These are phyloP conservation scores for Notodonta dromedarius DNA, from an alignment of 2,888 invertebrate genomes.

Conservation along the genomic window DNA sequence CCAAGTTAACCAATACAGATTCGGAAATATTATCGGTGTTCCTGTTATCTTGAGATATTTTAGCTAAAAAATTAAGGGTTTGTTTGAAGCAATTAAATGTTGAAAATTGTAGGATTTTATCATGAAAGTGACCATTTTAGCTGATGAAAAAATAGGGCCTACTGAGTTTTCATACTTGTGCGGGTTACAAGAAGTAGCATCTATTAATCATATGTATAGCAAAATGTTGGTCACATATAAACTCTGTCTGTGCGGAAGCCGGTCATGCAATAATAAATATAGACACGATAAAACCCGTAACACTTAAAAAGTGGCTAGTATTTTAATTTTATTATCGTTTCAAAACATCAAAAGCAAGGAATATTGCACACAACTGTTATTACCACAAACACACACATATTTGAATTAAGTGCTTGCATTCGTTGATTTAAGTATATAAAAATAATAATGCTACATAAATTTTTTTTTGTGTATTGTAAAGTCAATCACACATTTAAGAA, in stretches of 20 bases:
- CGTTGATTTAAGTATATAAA: too few relatives aligned
- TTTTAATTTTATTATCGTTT: background rate
- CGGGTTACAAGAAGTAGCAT: too few relatives aligned
- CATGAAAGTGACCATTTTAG: too few relatives aligned
- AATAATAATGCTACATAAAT: too few relatives aligned
- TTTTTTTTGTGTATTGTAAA: too few relatives aligned
- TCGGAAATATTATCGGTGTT: slow-evolving; percentile 86
- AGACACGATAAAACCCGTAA: background rate
- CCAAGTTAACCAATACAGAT: slow-evolving; percentile 86
- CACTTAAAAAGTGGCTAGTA: background rate
- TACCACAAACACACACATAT: too few relatives aligned
- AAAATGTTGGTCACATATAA: background rate
- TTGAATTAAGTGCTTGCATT: background rate
- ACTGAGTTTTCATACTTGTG: too few relatives aligned
- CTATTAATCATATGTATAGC: too few relatives aligned
- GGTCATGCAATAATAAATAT: background rate
- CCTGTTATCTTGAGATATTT: slow-evolving; percentile 86
- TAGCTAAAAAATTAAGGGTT: slow-evolving; percentile 66
- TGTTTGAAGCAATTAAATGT: background rate
- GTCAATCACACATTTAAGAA: too few relatives aligned
- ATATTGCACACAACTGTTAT: background rate
- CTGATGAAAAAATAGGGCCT: too few relatives aligned
- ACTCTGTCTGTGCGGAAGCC: background rate
- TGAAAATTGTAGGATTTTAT: too few relatives aligned
- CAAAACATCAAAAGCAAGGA: background rate